phyloP scores from a whole-genome alignment of 2,113 vertebrate genomes.

The Pelecanus crispus region DNA sequence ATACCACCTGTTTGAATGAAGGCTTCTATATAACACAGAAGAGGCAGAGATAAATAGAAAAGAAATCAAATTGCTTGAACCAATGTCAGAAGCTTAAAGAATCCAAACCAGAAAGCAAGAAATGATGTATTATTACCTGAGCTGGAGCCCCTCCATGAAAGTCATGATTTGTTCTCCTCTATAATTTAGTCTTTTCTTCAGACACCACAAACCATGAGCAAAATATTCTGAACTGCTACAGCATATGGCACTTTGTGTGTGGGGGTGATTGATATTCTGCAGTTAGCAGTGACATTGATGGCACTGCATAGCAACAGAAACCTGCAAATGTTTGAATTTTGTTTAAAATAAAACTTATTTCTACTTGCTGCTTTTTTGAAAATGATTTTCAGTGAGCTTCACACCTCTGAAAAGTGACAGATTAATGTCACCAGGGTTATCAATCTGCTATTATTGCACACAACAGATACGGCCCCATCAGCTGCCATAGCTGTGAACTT shows the following conservation, averaged over 20 bases:
- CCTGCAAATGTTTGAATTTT: neutral
- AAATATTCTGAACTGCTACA: neutral
- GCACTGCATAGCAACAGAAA: neutral
- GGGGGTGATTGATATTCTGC: neutral
- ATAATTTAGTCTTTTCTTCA: conserved; percentile 25
- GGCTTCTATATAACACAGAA: neutral
- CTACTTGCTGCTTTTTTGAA: neutral
- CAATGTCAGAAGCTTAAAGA: neutral
- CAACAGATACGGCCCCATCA: neutral
- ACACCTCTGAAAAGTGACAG: neutral
- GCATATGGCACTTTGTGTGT: neutral
- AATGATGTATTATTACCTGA: neutral
- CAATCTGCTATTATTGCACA: neutral
- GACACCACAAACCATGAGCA: neutral
- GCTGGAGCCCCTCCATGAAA: neutral
- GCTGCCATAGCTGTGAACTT: neutral
- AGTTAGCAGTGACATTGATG: neutral
- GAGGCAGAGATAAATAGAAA: neutral
- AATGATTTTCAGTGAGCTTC: neutral
- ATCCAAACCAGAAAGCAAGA: neutral
- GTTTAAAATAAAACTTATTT: conserved; percentile 3
- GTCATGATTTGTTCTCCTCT: neutral
- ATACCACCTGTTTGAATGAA: neutral
- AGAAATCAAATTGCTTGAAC: neutral
- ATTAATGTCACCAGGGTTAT: neutral